Evolutionary conservation across 2,113 vertebrate species (phyloP).

Genomic region (Vidua macroura): DNA sequence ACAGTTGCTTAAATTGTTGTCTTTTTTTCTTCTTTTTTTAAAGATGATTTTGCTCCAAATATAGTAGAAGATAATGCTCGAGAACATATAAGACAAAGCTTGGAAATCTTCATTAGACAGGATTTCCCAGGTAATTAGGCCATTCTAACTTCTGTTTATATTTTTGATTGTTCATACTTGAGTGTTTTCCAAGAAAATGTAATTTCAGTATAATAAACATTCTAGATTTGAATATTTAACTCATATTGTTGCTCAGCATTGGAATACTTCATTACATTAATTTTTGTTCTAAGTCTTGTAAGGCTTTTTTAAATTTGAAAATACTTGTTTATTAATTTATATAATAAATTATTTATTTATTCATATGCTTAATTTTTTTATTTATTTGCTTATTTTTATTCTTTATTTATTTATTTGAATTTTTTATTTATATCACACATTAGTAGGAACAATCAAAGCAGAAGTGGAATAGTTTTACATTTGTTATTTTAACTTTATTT

Average conservation of each 20-base stretch:
- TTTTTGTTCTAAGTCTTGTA: not conserved
- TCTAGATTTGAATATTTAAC: not conserved
- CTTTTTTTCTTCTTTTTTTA: not conserved
- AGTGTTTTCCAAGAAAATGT: not conserved
- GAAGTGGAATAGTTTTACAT: not conserved
- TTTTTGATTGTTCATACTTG: not conserved
- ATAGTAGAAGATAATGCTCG: slow-evolving; percentile 82
- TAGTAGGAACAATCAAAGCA: not conserved
- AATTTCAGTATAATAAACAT: not conserved
- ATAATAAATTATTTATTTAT: too few species aligned
- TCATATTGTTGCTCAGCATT: not conserved
- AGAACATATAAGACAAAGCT: slow-evolving; percentile 85
- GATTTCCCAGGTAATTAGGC: slow-evolving; percentile 84
- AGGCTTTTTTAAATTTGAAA: not conserved
- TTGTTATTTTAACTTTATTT: not conserved
- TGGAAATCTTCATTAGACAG: slow-evolving; percentile 85
- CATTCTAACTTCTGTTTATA: not conserved
- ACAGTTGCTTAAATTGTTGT: not conserved
- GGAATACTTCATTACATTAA: not conserved
- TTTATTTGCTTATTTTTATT: too few species aligned
- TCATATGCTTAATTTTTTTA: too few species aligned
- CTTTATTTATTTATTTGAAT: too few species aligned
- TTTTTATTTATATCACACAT: not conserved
- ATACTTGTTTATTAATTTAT: too few species aligned
- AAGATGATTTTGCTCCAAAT: slow-evolving; percentile 87